phyloP scores from a whole-genome alignment of 2,888 invertebrate species.

The Rhagophthalmus giganteus region DNA sequence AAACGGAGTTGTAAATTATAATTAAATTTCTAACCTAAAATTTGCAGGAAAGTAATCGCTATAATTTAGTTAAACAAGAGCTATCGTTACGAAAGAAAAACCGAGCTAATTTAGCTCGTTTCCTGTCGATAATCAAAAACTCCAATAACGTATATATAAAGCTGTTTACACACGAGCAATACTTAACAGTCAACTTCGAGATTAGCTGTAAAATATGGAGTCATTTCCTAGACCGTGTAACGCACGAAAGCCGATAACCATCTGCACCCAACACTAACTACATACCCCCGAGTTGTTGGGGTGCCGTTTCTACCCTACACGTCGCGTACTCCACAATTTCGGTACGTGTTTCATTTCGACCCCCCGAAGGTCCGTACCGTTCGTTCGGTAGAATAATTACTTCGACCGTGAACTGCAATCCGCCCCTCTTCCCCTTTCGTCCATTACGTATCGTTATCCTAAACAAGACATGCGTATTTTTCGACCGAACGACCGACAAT shows the following conservation, averaged over 20 bases:
- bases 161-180: conserved; percentile 30
- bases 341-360: conserved; percentile 33
- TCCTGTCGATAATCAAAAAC: conserved; percentile 21
- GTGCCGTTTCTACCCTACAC: conserved; percentile 24
- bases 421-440: conserved; percentile 10
- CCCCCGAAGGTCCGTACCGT: conserved; percentile 39
- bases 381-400: conserved; percentile 44
- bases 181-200: conserved; percentile 37
- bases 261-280: conserved; percentile 36
- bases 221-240: conserved; percentile 41
- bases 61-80: conserved; percentile 5
- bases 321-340: conserved; percentile 24
- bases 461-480: conserved; percentile 18
- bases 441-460: conserved; percentile 14
- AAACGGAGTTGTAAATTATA: too few relatives aligned
- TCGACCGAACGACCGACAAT: conserved; percentile 8
- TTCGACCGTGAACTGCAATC: conserved; percentile 44
- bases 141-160: conserved; percentile 25
- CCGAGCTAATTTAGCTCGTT: conserved; percentile 14
- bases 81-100: conserved; percentile 1
- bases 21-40: too few relatives aligned
- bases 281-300: conserved; percentile 35
- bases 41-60: too few relatives aligned
- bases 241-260: conserved; percentile 46
- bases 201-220: conserved; percentile 47